Evolutionary conservation across 2,113 vertebrate genomes (phyloP).

Genomic region (Panurus biarmicus): DNA sequence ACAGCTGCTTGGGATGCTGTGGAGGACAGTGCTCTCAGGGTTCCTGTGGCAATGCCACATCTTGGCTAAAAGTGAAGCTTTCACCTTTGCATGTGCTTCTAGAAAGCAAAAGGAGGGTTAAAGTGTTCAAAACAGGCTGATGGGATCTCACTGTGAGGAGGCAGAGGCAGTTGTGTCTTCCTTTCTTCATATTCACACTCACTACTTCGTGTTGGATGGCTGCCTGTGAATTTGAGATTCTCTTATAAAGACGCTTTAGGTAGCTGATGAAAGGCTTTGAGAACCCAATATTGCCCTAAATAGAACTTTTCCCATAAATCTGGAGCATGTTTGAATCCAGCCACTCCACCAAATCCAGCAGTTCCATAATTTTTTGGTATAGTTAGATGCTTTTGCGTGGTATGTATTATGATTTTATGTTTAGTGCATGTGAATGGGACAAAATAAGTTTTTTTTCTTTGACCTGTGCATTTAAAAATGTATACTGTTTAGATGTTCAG

Average conservation of each 20-base stretch:
- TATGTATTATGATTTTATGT: background rate
- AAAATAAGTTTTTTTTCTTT: background rate
- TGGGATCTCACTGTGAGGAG: background rate
- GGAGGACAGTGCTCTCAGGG: background rate
- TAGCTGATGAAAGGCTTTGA: background rate
- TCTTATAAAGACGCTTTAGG: background rate
- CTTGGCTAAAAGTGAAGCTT: background rate
- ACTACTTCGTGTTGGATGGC: rapidly evolving
- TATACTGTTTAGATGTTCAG: background rate
- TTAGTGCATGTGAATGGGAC: background rate
- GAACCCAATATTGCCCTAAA: background rate
- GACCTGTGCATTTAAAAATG: background rate
- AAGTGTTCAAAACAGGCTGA: rapidly evolving
- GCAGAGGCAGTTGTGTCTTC: background rate
- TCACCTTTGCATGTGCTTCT: background rate
- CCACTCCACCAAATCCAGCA: background rate
- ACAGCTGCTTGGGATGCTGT: background rate
- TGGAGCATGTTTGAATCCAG: background rate
- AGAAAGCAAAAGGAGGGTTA: background rate
- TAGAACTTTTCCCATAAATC: background rate
- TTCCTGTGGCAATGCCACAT: background rate
- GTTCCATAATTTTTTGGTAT: background rate
- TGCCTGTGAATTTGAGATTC: background rate
- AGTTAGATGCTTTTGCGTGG: background rate
- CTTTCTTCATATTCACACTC: background rate